Evolutionary conservation across 2,797 vertebrate genomes (phyloP), one percentile per base, ranked within the genome.

Genomic region (Sciaenops ocellatus): DNA sequence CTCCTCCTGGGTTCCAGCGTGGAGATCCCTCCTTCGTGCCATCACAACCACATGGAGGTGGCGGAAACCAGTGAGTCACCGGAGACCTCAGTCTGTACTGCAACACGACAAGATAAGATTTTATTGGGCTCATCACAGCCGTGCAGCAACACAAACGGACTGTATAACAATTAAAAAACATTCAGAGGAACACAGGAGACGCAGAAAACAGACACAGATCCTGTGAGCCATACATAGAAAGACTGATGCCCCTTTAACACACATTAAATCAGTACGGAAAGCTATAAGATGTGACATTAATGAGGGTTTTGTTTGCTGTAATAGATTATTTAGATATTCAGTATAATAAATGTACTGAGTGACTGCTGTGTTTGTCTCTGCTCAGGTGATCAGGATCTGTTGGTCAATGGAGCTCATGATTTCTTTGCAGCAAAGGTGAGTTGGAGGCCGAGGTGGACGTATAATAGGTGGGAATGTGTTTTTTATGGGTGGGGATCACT

Each of bases 351-450:
- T 6, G 5, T 30, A 30, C 9, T 76, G 75, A 91, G 57, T 86
- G 30, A 47, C 47, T 54, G 15, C 18, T 84, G 30, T 89, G 15
- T 68, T 51, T 87, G 41, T 76, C 54, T 88, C 41, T 78, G 48
- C 6, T 22, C 89, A 98, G 97, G 96, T 34, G 95, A 96, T 0
- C 95, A 96, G 20, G 91, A 95, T 20, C 74, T 96, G 74, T 61
- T 91, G 72, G 83, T 96, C 69, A 98, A 98, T 0, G 96, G 97
- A 72, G 87, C 94, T 34, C 83, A 94, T 44, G 96, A 97, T 10
- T 89, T 93, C 9, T 82, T 82, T 61, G 44, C 78, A 38, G 47
- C 78, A 78, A 93, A 95, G 93, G 95, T 95, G 70, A 87, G 75
- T 18, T 52, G 3, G 6, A 2, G 5, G 4, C 10, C 3, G 28